These are phyloP conservation scores for Sussaba pulchella DNA, from an alignment of 2,888 invertebrate genomes.

Conservation along the genomic window DNA sequence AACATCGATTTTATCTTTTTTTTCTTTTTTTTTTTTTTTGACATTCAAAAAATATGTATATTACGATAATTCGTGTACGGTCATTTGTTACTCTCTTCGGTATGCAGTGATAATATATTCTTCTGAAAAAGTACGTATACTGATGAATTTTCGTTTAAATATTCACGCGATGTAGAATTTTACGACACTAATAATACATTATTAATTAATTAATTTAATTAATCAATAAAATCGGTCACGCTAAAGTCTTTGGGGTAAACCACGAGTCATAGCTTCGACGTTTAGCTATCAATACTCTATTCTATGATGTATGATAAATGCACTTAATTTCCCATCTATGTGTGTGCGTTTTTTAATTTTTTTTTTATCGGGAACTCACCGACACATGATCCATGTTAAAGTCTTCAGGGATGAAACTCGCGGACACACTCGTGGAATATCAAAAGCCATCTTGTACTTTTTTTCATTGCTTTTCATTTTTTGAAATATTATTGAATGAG, in stretches of 20 bases:
- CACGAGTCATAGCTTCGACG: constrained; percentile 61
- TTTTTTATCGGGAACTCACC: constrained; percentile 12
- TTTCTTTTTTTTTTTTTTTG: constrained; percentile 1
- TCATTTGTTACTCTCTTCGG: constrained; percentile 57
- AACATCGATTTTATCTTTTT: constrained; percentile 38
- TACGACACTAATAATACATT: constrained; percentile 26
- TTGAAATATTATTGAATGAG: constrained; percentile 6
- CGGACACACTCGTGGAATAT: constrained; percentile 11
- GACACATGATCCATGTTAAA: background rate
- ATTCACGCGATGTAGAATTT: constrained; percentile 45
- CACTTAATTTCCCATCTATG: constrained; percentile 26
- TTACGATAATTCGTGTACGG: constrained; percentile 34
- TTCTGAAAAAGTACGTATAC: constrained; percentile 41
- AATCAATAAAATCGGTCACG: constrained; percentile 70
- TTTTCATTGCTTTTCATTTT: constrained; percentile 26
- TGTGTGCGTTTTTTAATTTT: background rate
- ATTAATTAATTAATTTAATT: constrained; percentile 29
- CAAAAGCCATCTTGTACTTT: constrained; percentile 26
- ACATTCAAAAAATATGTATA: constrained; percentile 24
- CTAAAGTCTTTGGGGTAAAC: constrained; percentile 75
- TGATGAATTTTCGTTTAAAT: constrained; percentile 2
- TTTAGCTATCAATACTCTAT: constrained; percentile 40
- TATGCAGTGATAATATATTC: constrained; percentile 40
- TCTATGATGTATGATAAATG: constrained; percentile 35
- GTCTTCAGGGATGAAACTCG: background rate